Conservation (phyloP, 2,888 invertebrate genomes). For the Sussaba pulchella region DNA sequence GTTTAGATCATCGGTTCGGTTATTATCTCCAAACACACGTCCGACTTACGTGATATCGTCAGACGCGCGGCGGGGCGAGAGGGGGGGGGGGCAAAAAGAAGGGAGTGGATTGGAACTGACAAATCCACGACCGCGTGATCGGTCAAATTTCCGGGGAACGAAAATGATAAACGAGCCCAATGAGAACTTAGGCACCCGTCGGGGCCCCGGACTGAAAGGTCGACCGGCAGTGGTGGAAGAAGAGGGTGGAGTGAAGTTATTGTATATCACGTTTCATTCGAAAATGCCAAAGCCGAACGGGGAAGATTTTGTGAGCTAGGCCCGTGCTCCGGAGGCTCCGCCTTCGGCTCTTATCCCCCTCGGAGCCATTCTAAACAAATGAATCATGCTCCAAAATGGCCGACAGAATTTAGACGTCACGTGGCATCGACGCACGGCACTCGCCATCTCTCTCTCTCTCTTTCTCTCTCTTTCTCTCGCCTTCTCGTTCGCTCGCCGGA, state of each 20-base stretch:
- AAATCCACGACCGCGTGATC: too few relatives aligned
- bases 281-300: slow-evolving; percentile 75
- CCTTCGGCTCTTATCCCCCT: slow-evolving; percentile 82
- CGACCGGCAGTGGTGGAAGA: neutral
- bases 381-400: slow-evolving; percentile 84
- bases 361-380: slow-evolving; percentile 84
- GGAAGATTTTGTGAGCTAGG: slow-evolving; percentile 79
- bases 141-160: too few relatives aligned
- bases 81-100: too few relatives aligned
- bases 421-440: slow-evolving; percentile 80
- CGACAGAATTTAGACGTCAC: slow-evolving; percentile 84
- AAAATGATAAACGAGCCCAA: too few relatives aligned
- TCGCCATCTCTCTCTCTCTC: too few relatives aligned
- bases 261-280: slow-evolving; percentile 72
- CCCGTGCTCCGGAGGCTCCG: slow-evolving; percentile 78
- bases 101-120: too few relatives aligned
- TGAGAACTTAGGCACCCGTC: too few relatives aligned
- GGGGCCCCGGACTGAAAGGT: too few relatives aligned
- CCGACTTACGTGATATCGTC: too few relatives aligned
- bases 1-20: too few relatives aligned
- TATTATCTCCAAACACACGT: too few relatives aligned
- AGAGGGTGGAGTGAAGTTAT: slow-evolving; percentile 36
- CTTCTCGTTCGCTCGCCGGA: slow-evolving; percentile 9
- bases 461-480: slow-evolving; percentile 59
- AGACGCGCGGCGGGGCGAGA: too few relatives aligned